These are phyloP conservation scores for Phrynocephalus vlangalii DNA, from an alignment of 2,797 vertebrate species.

Conservation along the genomic window DNA sequence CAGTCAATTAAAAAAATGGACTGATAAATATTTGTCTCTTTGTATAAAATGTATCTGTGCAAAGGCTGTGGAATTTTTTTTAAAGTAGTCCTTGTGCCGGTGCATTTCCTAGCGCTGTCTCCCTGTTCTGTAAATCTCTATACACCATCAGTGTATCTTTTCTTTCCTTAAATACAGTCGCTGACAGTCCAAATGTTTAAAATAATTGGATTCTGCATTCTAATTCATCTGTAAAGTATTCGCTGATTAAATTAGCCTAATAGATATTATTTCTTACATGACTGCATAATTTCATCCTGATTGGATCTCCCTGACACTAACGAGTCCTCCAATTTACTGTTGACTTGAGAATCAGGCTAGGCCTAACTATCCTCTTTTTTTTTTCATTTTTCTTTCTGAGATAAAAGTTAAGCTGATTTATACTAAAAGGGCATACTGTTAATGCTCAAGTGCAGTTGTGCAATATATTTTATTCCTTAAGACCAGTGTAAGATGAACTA, in stretches of 20 bases:
- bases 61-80: background rate
- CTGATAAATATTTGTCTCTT: slow-evolving; percentile 1
- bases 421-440: slow-evolving; percentile 63
- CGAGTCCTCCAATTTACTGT: slow-evolving; percentile 89
- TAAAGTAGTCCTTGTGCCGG: slow-evolving; percentile 45
- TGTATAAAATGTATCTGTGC: slow-evolving; percentile 8
- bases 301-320: slow-evolving; percentile 81
- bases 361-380: slow-evolving; percentile 77
- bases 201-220: slow-evolving; percentile 95
- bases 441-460: slow-evolving; percentile 50
- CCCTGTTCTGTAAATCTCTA: slow-evolving; percentile 62
- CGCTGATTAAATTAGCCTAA: slow-evolving; percentile 98
- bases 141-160: slow-evolving; percentile 47
- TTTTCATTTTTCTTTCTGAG: slow-evolving; percentile 67
- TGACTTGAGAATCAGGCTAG: slow-evolving; percentile 84
- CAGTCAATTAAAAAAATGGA: slow-evolving; percentile 11
- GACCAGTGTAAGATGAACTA: slow-evolving; percentile 57
- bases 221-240: slow-evolving; percentile 95
- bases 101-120: slow-evolving; percentile 63
- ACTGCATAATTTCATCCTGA: slow-evolving; percentile 87
- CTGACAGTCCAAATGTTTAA: slow-evolving; percentile 86
- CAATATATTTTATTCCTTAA: slow-evolving; percentile 10
- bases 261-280: slow-evolving; percentile 96
- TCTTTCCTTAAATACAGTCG: slow-evolving; percentile 59
- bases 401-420: slow-evolving; percentile 83